Percentiles rank a stretch among this genome's conserved stretches.
These are phyloP conservation scores for Enteromius fasciolatus DNA, from an alignment of 2,797 vertebrate species.

Conservation along the genomic window DNA sequence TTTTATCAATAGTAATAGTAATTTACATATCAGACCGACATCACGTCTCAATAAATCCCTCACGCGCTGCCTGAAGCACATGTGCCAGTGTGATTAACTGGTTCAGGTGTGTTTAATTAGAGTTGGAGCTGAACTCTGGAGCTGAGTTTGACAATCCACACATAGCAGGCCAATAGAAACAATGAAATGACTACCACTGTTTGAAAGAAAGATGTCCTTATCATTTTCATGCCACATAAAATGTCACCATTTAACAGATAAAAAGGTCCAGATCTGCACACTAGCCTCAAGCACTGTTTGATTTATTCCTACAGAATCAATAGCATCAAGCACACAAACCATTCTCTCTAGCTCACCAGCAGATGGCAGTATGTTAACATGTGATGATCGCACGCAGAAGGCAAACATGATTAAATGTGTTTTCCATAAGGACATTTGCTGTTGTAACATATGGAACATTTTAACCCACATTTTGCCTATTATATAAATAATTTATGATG, in stretches of 20 bases:
- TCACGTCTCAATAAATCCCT: neutral
- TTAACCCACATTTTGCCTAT: slow-evolving; percentile 22
- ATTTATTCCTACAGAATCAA: neutral
- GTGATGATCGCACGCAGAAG: neutral
- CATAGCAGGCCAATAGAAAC: neutral
- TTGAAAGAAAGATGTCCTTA: neutral
- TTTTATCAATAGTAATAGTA: neutral
- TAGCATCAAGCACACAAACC: neutral
- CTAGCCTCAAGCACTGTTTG: neutral
- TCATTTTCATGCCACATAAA: neutral
- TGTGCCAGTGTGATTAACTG: no score
- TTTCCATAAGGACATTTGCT: neutral
- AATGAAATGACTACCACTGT: no score
- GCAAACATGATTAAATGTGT: slow-evolving; percentile 31
- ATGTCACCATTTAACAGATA: neutral
- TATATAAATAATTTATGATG: slow-evolving; percentile 9
- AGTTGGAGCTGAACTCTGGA: no score
- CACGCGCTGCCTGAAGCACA: neutral
- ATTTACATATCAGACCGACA: neutral
- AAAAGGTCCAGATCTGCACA: neutral
- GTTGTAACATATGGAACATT: slow-evolving; percentile 14
- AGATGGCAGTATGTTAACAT: slow-evolving; percentile 49
- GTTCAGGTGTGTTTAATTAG: neutral
- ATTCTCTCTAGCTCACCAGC: slow-evolving; percentile 38
- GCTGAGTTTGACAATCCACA: neutral